Percentiles rank a stretch among this genome's conserved stretches.
Evolutionary conservation across 2,797 vertebrate genomes (phyloP).

Genomic region (Varecia variegata): DNA sequence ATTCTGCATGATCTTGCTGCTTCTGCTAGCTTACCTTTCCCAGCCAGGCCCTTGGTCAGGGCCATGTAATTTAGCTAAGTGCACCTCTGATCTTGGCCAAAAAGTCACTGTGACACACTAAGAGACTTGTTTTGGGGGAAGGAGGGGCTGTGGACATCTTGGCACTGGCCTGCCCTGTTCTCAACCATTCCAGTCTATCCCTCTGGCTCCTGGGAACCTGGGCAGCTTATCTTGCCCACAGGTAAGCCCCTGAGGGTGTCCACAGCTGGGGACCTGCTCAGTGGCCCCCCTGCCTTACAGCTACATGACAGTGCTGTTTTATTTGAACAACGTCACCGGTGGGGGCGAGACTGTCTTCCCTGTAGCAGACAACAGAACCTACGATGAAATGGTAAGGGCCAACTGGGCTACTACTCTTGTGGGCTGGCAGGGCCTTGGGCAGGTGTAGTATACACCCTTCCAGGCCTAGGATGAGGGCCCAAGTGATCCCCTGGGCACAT

Average conservation of each 20-base stretch:
- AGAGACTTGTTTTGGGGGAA: background rate
- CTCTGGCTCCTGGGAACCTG: slow-evolving; percentile 26
- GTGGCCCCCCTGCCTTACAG: slow-evolving; percentile 84
- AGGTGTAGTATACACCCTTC: background rate
- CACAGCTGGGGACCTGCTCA: slow-evolving; percentile 35
- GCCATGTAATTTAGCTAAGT: background rate
- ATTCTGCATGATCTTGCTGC: background rate
- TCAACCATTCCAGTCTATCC: background rate
- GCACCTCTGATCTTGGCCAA: background rate
- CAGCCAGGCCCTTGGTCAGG: background rate
- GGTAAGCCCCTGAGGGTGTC: background rate
- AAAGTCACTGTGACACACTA: background rate
- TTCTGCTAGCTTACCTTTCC: background rate
- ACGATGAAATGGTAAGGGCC: slow-evolving; percentile 95
- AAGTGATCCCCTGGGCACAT: background rate
- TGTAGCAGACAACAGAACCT: slow-evolving; percentile 99
- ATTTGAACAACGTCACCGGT: slow-evolving; percentile 97
- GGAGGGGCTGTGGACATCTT: background rate
- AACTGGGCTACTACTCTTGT: background rate
- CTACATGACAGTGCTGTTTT: slow-evolving; percentile 98
- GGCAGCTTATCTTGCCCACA: slow-evolving; percentile 25
- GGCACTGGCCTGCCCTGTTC: background rate
- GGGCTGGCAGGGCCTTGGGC: slow-evolving; percentile 32
- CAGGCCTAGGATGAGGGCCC: background rate
- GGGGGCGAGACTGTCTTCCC: slow-evolving; percentile 99